Evolutionary conservation across 2,888 invertebrate species (phyloP), one percentile per base, ranked within the genome.

Genomic region (Cistogaster globosa): DNA sequence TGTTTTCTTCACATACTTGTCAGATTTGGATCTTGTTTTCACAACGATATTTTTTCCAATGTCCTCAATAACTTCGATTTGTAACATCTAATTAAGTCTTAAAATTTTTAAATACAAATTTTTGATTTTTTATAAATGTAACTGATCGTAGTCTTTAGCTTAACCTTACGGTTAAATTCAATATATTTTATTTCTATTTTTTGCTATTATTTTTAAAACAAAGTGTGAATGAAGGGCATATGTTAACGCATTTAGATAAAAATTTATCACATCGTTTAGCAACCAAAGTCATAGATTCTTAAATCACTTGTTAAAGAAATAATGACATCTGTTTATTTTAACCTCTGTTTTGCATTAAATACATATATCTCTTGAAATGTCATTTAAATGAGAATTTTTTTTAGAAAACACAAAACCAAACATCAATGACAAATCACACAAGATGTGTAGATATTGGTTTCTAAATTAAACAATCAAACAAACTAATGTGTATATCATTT

Each of bases 401-500:
- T 26, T 26, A 26, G 2, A 26, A 26, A 26, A 26, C 26, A 26
- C 26, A 26, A 26, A 26, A 26, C 20, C 51, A 58, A 57, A 69
- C 42, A 58, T 65, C 22, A 55, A 72, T 65, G 32, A 14, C 48
- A 48, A 26, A 32, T 32, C 74, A 67, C 18, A 65, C 72, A 72
- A 65, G 38, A 74, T 63, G 36, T 48, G 22, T 8, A 67, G 45
- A 42, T 60, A 42, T 65, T 71, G 58, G 32, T 51, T 65, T 63
- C 77, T 45, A 53, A 71, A 74, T 76, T 72, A 85, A 78, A 65
- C 48, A 51, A 78, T 74, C 69, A 82, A 82, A 78, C 78, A 85
- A 78, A 63, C 68, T 62, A 32, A 57, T 69, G 62, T 51, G 55
- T 68, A 55, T 74, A 55, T 82, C 69, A 82, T 74, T 81, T 63